Conservation (phyloP, 2,888 invertebrate species). For the Eremobia ochroleuca region DNA sequence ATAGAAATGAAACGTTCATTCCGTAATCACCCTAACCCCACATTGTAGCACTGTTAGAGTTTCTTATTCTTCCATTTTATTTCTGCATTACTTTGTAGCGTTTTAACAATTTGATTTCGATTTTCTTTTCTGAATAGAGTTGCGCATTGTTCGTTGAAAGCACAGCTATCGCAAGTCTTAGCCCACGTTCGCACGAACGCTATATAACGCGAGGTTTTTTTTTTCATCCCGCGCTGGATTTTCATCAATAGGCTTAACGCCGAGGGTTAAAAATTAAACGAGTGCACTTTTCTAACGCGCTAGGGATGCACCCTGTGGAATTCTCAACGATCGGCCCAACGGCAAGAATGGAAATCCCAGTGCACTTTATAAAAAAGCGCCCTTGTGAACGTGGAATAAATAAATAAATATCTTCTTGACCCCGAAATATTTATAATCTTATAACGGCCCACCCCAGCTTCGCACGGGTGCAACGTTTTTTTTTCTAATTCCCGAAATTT, state of each 20-base stretch:
- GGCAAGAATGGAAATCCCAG: not conserved
- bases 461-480: no score
- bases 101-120: not conserved
- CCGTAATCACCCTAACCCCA: not conserved
- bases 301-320: not conserved
- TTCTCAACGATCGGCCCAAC: not conserved
- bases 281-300: not conserved
- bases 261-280: not conserved
- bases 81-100: slow-evolving; percentile 17
- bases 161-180: not conserved
- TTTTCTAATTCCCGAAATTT: no score
- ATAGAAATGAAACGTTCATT: not conserved
- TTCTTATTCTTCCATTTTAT: slow-evolving; percentile 25
- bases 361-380: not conserved
- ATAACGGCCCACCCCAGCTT: no score
- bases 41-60: slow-evolving; percentile 9
- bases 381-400: not conserved
- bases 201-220: not conserved
- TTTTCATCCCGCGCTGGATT: not conserved
- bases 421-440: not conserved
- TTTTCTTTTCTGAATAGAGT: not conserved
- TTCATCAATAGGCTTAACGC: not conserved
- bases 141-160: not conserved
- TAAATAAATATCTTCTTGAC: not conserved
- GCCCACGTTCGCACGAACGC: not conserved